These are phyloP conservation scores for Neodon shergylaensis DNA, from an alignment of 2,113 vertebrate genomes.

Conservation along the genomic window DNA sequence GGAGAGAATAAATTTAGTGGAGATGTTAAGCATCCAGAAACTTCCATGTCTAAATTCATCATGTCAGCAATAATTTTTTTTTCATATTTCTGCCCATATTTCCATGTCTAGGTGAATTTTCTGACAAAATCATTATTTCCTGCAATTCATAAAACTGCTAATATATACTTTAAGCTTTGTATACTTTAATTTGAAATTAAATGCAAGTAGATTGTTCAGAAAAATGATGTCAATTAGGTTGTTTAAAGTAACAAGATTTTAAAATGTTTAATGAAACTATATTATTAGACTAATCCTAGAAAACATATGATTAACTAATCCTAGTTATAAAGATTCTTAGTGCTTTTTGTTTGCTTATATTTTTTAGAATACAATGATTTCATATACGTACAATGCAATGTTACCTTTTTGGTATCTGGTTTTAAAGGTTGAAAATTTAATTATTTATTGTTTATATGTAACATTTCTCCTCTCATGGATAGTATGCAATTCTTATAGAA, in stretches of 20 bases:
- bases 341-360: background rate
- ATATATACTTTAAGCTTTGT: constrained; percentile 31
- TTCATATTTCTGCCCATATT: constrained; percentile 75
- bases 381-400: background rate
- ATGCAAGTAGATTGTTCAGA: background rate
- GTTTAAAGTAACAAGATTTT: background rate
- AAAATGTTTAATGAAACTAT: background rate
- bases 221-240: background rate
- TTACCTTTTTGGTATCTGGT: background rate
- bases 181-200: constrained; percentile 50
- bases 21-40: constrained; percentile 81
- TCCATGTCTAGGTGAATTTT: constrained; percentile 67
- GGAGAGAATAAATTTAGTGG: constrained; percentile 84
- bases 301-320: background rate
- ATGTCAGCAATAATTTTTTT: constrained; percentile 76
- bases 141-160: constrained; percentile 27
- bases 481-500: background rate
- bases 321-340: background rate
- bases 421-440: background rate
- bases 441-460: constrained; percentile 15
- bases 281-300: background rate
- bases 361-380: constrained; percentile 1
- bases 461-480: background rate
- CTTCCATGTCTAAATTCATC: constrained; percentile 81
- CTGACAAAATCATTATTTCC: constrained; percentile 42